Evolutionary conservation across 2,113 vertebrate species (phyloP).

Genomic region (Thunnus maccoyii): DNA sequence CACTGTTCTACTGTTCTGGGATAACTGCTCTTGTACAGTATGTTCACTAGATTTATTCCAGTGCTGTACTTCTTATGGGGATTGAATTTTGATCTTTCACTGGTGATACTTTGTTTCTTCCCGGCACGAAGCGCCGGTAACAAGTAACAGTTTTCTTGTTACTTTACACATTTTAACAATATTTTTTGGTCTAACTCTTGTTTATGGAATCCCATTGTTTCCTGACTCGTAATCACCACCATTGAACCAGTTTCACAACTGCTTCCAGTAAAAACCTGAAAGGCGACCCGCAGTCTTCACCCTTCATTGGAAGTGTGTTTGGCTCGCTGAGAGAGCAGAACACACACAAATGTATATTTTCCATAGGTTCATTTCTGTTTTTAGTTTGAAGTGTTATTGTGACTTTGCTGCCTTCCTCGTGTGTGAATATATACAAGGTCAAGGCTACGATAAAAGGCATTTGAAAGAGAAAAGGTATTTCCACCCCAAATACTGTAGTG

Average conservation of each 20-base stretch:
- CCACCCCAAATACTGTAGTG: constrained; percentile 8
- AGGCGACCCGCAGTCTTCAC: neutral
- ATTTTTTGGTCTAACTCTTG: too few relatives aligned
- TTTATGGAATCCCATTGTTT: too few relatives aligned
- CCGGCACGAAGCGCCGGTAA: too few relatives aligned
- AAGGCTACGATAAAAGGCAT: constrained; percentile 16
- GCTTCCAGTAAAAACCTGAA: neutral
- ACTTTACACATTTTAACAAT: too few relatives aligned
- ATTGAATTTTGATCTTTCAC: too few relatives aligned
- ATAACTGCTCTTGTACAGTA: too few relatives aligned
- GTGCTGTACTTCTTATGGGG: too few relatives aligned
- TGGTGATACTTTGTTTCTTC: too few relatives aligned
- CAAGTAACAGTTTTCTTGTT: too few relatives aligned
- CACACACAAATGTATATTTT: neutral
- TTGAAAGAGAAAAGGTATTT: constrained; percentile 33
- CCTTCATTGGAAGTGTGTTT: neutral
- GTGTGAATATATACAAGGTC: neutral
- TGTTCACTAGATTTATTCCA: too few relatives aligned
- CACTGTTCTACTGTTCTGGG: too few relatives aligned
- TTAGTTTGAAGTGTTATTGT: neutral
- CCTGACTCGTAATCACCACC: neutral
- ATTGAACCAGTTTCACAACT: neutral
- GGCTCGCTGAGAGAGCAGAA: neutral
- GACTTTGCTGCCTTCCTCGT: neutral
- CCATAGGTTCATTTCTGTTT: neutral